Evolutionary conservation across 2,797 vertebrate species (phyloP), one percentile per base, ranked within the genome.

Genomic region (Gymnopithys bicolor): DNA sequence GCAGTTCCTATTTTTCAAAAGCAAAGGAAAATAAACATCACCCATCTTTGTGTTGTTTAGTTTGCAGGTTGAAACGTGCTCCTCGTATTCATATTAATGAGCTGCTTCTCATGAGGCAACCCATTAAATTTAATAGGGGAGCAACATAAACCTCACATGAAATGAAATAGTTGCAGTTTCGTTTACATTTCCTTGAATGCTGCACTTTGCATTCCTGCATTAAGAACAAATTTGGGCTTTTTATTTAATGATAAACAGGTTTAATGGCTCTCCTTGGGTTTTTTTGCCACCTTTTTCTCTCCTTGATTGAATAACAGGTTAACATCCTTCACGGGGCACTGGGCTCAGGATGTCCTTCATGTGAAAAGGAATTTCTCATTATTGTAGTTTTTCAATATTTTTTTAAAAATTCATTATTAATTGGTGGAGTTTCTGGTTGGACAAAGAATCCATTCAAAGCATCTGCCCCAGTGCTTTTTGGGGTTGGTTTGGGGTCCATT

Each of bases 81-180:
- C 93, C n/a, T 92, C 84, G 24, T 87, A 93, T 94, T 96, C 93
- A 92, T 95, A 95, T 96, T 96, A 93, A 96, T 92, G 93, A 95
- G 82, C 89, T 92, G 91, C 95, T 96, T 46, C 95, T 96, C 95
- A 68, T 66, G 94, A 94, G 95, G 94, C 93, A 85, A 94, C 71
- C 87, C 84, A 92, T 95, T 95, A 96, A 95, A 95, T 93, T 95
- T 95, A 94, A 95, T 93, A 89, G 91, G 93, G 59, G 79, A 96
- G 89, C 71, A 87, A 92, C 89, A 89, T 49, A 95, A 96, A 93
- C 90, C 92, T 91, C 96, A 68, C 92, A 78, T 94, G 95, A 93
- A 94, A 96, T 86, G 88, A 75, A 94, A 90, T 43, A 86, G 95
- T 69, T 90, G 86, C 90, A 48, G 83, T 86, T 90, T 84, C 27